Conservation (phyloP, 2,888 invertebrate genomes). For the Pachycephus smyrnensis region DNA sequence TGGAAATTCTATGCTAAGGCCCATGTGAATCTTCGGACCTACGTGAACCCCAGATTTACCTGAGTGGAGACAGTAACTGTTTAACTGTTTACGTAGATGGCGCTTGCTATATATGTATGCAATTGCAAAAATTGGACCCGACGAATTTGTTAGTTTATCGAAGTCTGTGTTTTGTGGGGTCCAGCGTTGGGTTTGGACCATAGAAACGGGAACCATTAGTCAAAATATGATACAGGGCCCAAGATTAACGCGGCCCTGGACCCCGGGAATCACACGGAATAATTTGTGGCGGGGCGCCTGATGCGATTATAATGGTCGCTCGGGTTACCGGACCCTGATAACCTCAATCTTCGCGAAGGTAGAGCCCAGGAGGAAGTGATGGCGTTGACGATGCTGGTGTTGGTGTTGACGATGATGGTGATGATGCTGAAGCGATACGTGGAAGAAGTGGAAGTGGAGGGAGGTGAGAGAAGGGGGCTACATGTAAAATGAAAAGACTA, state of each 20-base stretch:
- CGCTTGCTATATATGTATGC: background rate
- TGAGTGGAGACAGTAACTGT: background rate
- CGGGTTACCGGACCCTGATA: conserved; percentile 48
- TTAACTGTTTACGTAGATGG: background rate
- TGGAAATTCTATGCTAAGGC: conserved; percentile 44
- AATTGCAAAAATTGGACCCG: background rate
- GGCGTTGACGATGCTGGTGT: background rate
- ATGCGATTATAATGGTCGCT: conserved; percentile 65
- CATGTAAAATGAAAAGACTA: conserved; percentile 23
- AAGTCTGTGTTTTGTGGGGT: background rate
- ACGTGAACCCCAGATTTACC: background rate
- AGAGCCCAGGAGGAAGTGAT: conserved; percentile 22
- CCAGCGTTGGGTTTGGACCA: background rate
- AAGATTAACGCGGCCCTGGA: conserved; percentile 14
- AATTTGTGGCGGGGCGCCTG: conserved; percentile 56
- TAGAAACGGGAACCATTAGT: background rate
- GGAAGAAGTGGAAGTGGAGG: conserved; percentile 27
- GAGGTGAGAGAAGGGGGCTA: conserved; percentile 25
- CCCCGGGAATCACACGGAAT: conserved; percentile 58
- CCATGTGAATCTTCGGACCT: conserved; percentile 10
- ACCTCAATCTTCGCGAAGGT: conserved; percentile 26
- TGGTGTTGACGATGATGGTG: background rate
- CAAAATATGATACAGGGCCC: background rate
- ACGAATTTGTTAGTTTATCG: background rate
- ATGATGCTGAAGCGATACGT: background rate